These are phyloP conservation scores for Luscinia luscinia DNA, from an alignment of 2,797 vertebrate genomes.

Conservation along the genomic window DNA sequence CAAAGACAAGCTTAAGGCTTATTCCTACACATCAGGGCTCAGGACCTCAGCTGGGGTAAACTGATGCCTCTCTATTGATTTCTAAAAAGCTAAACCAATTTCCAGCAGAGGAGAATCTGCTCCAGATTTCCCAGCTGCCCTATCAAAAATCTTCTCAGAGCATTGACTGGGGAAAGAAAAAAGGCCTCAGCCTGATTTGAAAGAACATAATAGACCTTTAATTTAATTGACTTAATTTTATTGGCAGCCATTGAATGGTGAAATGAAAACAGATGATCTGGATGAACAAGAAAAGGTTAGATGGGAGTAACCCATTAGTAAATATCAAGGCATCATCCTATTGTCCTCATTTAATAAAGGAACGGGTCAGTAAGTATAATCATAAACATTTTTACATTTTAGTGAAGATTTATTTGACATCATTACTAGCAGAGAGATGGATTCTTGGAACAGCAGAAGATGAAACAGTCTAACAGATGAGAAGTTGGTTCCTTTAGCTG, in stretches of 20 bases:
- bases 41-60: background rate
- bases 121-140: conserved; percentile 54
- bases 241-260: conserved; percentile 49
- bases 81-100: conserved; percentile 44
- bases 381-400: conserved; percentile 63
- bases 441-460: conserved; percentile 32
- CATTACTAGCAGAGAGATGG: conserved; percentile 1
- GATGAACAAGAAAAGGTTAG: conserved; percentile 53
- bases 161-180: conserved; percentile 34
- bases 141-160: conserved; percentile 44
- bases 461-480: conserved; percentile 1
- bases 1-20: background rate
- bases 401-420: conserved; percentile 65
- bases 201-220: conserved; percentile 57
- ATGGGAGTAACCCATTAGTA: conserved; percentile 59
- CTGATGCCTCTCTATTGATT: conserved; percentile 28
- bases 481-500: conserved; percentile 5
- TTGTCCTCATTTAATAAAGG: conserved; percentile 67
- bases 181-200: conserved; percentile 35
- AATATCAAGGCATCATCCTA: conserved; percentile 57
- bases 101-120: conserved; percentile 45
- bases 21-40: background rate
- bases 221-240: conserved; percentile 65
- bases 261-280: conserved; percentile 66
- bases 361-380: conserved; percentile 21